A percentile compares a stretch with the other conserved stretches of the same genome.
phyloP scores from a whole-genome alignment of 2,113 vertebrate species.

The Neogobius melanostomus region DNA sequence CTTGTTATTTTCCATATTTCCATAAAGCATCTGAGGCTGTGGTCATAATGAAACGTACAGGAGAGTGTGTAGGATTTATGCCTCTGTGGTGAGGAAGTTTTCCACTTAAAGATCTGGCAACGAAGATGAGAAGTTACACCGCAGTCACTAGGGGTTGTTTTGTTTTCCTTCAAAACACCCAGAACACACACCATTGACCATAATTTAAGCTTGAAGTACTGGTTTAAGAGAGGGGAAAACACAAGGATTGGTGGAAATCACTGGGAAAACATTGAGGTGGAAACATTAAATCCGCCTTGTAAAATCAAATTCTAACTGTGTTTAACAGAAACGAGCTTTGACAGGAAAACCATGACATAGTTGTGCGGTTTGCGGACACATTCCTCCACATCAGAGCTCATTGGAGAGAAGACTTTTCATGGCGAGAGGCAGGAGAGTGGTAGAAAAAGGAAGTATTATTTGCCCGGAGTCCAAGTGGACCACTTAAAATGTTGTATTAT shows the following conservation, averaged over 20 bases:
- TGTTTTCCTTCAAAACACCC: constrained; percentile 65
- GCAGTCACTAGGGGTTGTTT: constrained; percentile 60
- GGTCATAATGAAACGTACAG: constrained; percentile 58
- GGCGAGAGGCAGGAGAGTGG: constrained; percentile 49
- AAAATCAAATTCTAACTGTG: constrained; percentile 62
- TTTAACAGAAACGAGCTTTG: constrained; percentile 62
- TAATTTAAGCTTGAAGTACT: constrained; percentile 71
- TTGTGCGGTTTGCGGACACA: constrained; percentile 62
- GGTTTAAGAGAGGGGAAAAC: constrained; percentile 53
- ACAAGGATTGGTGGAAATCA: constrained; percentile 60
- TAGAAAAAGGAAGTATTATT: constrained; percentile 73
- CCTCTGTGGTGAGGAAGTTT: constrained; percentile 62
- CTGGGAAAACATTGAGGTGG: constrained; percentile 50
- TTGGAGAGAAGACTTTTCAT: constrained; percentile 62
- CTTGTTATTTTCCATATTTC: constrained; percentile 63
- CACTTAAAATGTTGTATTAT: constrained; percentile 74
- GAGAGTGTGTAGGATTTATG: constrained; percentile 63
- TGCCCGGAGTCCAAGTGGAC: constrained; percentile 68
- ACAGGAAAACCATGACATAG: constrained; percentile 66
- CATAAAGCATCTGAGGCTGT: constrained; percentile 40
- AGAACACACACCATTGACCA: constrained; percentile 70
- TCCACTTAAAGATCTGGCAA: constrained; percentile 63
- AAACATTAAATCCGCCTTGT: constrained; percentile 69
- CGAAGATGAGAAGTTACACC: constrained; percentile 58
- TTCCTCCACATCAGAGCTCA: constrained; percentile 61